Evolutionary conservation across 1,140 invertebrate genomes (phyloP).

Genomic region (Cheumatopsyche charites): DNA sequence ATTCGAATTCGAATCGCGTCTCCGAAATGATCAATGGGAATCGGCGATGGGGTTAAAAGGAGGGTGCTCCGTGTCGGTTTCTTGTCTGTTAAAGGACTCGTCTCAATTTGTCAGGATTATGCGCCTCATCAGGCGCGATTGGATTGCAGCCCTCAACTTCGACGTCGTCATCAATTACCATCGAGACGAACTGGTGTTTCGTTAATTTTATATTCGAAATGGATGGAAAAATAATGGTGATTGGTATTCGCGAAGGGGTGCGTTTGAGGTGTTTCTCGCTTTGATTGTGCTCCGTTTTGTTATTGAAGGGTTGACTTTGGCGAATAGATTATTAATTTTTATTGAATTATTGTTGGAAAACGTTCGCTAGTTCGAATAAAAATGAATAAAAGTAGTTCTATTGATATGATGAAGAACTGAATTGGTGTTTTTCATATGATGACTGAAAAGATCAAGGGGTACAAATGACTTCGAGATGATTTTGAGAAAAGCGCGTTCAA

Average conservation of each 20-base stretch:
- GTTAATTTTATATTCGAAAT: neutral
- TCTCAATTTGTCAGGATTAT: conserved; percentile 33
- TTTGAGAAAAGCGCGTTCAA: no score
- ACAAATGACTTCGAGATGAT: no score
- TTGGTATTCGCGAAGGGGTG: neutral
- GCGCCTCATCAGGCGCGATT: conserved; percentile 15
- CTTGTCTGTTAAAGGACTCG: no score
- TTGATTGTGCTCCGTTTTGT: no score
- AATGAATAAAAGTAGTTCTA: no score
- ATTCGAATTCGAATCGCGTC: neutral
- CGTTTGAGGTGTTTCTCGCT: neutral
- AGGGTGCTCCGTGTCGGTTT: neutral
- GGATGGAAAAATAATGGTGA: neutral
- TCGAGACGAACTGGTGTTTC: neutral
- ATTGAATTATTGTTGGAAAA: no score
- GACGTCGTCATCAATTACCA: neutral
- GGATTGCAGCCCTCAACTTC: neutral
- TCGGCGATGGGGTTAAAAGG: neutral
- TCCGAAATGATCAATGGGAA: neutral
- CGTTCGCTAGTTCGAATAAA: no score
- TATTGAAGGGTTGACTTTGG: no score
- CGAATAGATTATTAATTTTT: no score
- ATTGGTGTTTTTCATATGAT: no score
- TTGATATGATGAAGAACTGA: no score
- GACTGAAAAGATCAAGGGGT: no score